phyloP scores from a whole-genome alignment of 2,113 vertebrate species.

The Alces alces region DNA sequence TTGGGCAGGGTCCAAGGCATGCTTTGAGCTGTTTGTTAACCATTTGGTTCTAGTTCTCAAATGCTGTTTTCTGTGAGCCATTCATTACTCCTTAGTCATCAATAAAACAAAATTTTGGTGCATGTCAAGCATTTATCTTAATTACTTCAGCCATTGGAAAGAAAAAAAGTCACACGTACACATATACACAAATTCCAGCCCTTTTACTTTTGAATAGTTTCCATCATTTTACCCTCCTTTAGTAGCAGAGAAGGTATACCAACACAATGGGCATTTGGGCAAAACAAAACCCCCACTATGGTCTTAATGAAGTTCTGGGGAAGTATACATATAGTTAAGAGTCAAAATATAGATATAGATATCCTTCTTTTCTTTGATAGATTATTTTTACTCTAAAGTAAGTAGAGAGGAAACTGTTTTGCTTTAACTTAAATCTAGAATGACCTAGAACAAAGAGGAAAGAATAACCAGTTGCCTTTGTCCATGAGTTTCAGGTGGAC shows the following conservation, averaged over 20 bases:
- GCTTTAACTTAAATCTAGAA: slow-evolving; percentile 27
- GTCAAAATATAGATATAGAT: not conserved
- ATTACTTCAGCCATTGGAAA: not conserved
- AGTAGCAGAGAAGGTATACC: not conserved
- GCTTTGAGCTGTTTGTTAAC: not conserved
- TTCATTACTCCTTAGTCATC: not conserved
- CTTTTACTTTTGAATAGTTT: slow-evolving; percentile 1
- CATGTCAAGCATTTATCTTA: not conserved
- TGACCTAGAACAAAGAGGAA: not conserved
- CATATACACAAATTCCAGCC: not conserved
- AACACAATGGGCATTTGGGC: not conserved
- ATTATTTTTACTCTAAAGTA: slow-evolving; percentile 16
- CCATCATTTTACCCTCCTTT: not conserved
- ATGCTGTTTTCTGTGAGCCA: not conserved
- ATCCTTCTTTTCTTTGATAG: not conserved
- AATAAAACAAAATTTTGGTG: slow-evolving; percentile 14
- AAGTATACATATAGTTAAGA: not conserved
- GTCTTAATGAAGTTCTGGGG: slow-evolving; percentile 13
- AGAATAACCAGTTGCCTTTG: slow-evolving; percentile 26
- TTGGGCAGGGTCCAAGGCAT: not conserved
- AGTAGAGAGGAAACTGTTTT: slow-evolving; percentile 16
- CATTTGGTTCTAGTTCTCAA: not conserved
- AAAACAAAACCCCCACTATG: not conserved
- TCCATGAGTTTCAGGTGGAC: not conserved
- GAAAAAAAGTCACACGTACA: not conserved